These are phyloP conservation scores for Troides aeacus DNA, from an alignment of 2,888 invertebrate species.

Conservation along the genomic window DNA sequence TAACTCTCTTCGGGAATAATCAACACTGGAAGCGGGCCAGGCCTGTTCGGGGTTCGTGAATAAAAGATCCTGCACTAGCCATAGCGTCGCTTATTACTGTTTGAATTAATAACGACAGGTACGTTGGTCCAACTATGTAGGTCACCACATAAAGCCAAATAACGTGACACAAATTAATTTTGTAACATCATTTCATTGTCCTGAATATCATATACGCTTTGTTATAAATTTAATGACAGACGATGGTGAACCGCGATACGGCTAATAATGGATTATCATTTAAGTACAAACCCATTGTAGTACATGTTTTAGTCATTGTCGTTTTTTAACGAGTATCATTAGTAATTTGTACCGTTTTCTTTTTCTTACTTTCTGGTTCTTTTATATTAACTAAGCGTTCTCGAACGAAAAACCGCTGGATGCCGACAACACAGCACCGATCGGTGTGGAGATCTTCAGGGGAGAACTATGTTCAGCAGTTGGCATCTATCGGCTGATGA, in stretches of 20 bases:
- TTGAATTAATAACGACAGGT: conserved; percentile 32
- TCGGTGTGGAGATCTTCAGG: too few relatives aligned
- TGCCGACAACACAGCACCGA: too few relatives aligned
- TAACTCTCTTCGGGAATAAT: conserved; percentile 34
- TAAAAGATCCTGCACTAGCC: conserved; percentile 45
- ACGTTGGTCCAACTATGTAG: conserved; percentile 17
- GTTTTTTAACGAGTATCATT: not conserved
- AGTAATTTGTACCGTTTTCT: not conserved
- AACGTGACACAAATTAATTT: conserved; percentile 9
- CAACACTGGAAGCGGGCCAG: conserved; percentile 34
- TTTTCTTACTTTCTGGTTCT: not conserved
- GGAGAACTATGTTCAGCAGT: too few relatives aligned
- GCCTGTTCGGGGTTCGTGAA: conserved; percentile 40
- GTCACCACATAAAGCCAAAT: conserved; percentile 16
- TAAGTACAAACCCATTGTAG: not conserved
- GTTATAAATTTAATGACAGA: conserved; percentile 7
- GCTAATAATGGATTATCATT: conserved; percentile 9
- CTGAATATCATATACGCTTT: conserved; percentile 1
- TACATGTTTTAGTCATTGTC: not conserved
- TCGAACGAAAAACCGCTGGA: too few relatives aligned
- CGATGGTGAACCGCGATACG: conserved; percentile 3
- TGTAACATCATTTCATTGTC: conserved; percentile 11
- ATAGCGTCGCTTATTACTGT: conserved; percentile 36
- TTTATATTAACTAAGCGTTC: too few relatives aligned
- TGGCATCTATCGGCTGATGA: too few relatives aligned